Base-by-base conservation (phyloP, 2,888 invertebrate species). In the Campoletis raptor region DNA sequence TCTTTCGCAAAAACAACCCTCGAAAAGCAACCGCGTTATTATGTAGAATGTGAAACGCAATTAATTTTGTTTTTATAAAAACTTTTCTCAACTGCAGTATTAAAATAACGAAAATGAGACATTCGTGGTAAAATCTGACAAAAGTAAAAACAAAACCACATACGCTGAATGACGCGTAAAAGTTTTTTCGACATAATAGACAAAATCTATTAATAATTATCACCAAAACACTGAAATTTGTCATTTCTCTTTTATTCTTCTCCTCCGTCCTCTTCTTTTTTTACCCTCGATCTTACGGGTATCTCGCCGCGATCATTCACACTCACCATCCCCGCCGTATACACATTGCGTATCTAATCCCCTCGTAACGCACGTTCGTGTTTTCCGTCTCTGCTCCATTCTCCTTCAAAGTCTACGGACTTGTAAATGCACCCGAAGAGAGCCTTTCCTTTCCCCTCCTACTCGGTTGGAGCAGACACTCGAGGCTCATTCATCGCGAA, bases 401-500 rank as follows among this genome's bases (percentile, higher is more conserved):
- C 61, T 30, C 30, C 61, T 61, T 61, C 61, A 61, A 61, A 61
- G 61, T 61, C 61, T 30, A 12, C 30, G 61, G 30, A 24, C 61
- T 61, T 30, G 61, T 61, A 15, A 61, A 61, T 61, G 61, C 61
- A 61, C 67, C 45, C 15, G 24, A 45, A 10, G 12, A 12, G 15
- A 61, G 30, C 15, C 15, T 61, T 61, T 30, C 30, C 61, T 61
- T 30, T 30, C 30, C 30, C 61, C 30, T 30, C 30, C 24, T 61
- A 24, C 48, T 18, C 30, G 48, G 48, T 61, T 30, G 30, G n/a
- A n/a, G n/a, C 61, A 61, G 61, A 61, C 61, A 61, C 36, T 52
- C 36, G 67, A 45, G 76, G 67, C 37, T 76, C 76, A 82, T 82
- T 82, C 82, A 77, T 54, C 76, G 82, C 74, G 37, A 77, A 78